Percentiles rank a stretch among this genome's conserved stretches.
Conservation (phyloP, 2,113 vertebrate genomes). For the Pao palembangensis region DNA sequence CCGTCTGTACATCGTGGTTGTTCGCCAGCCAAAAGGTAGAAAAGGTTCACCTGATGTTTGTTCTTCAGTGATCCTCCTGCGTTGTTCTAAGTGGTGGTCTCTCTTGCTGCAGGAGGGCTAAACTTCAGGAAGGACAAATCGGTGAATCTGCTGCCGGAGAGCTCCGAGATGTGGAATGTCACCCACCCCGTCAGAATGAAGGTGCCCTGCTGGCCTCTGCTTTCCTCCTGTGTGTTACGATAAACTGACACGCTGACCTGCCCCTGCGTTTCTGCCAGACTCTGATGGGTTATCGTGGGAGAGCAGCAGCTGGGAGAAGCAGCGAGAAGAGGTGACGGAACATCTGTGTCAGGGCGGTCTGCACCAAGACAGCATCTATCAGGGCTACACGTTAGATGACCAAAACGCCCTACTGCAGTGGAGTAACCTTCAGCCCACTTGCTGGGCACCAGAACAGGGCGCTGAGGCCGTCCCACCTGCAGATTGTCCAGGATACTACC, state of each 20-base stretch:
- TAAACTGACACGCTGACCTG: neutral
- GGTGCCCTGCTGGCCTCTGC: slow-evolving; percentile 22
- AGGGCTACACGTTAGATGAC: slow-evolving; percentile 75
- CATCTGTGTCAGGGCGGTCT: slow-evolving; percentile 73
- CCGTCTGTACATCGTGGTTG: slow-evolving; percentile 32
- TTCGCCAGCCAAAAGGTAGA: slow-evolving; percentile 57
- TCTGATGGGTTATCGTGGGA: slow-evolving; percentile 72
- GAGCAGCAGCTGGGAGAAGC: slow-evolving; percentile 76
- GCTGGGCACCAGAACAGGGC: slow-evolving; percentile 65
- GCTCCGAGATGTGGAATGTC: slow-evolving; percentile 7
- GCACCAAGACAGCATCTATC: slow-evolving; percentile 79
- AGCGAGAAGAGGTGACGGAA: slow-evolving; percentile 69
- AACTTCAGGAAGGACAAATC: slow-evolving; percentile 17
- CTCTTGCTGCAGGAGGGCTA: slow-evolving; percentile 24
- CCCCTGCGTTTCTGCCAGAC: slow-evolving; percentile 14
- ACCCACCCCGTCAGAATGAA: neutral
- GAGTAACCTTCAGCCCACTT: slow-evolving; percentile 79
- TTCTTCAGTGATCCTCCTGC: neutral
- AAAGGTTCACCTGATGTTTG: neutral
- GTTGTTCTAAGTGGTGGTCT: neutral
- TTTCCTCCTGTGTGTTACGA: neutral
- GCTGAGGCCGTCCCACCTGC: slow-evolving; percentile 51
- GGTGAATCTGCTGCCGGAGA: slow-evolving; percentile 16
- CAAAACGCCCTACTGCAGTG: slow-evolving; percentile 74
- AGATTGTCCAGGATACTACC: slow-evolving; percentile 75